phyloP scores from a whole-genome alignment of 2,113 vertebrate species.

The Neotragus moschatus region DNA sequence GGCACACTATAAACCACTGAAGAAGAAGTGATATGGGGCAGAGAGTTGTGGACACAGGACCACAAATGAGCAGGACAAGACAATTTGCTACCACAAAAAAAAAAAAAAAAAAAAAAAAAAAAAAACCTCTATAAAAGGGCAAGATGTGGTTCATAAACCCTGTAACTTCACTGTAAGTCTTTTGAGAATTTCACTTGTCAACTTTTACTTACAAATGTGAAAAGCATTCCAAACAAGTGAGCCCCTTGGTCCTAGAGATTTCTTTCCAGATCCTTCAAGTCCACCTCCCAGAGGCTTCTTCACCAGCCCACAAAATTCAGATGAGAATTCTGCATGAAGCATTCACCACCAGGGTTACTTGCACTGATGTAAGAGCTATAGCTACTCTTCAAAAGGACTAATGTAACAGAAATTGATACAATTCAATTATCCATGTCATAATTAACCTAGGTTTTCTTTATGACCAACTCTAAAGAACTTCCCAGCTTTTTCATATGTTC shows the following conservation, averaged over 20 bases:
- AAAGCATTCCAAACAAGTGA: background rate
- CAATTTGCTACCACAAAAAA: fast-evolving
- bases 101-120: background rate
- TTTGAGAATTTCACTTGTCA: background rate
- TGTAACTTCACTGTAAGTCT: background rate
- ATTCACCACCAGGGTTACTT: background rate
- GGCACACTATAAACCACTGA: background rate
- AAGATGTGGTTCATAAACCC: background rate
- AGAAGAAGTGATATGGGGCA: background rate
- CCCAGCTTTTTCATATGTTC: background rate
- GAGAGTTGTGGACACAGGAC: too few species aligned
- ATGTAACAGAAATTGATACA: background rate
- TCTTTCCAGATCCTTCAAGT: background rate
- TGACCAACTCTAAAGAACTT: background rate
- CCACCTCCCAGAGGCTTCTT: background rate
- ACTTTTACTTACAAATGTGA: background rate
- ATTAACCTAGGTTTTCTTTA: background rate
- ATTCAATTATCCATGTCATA: background rate
- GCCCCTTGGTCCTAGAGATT: background rate
- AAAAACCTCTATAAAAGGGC: background rate
- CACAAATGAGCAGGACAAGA: background rate
- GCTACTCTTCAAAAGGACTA: background rate
- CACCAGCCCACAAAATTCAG: background rate
- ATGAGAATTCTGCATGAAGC: background rate
- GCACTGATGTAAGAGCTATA: background rate